These are phyloP conservation scores for Drosophila infuscata DNA, from an alignment of 2,888 invertebrate genomes.

Conservation along the genomic window DNA sequence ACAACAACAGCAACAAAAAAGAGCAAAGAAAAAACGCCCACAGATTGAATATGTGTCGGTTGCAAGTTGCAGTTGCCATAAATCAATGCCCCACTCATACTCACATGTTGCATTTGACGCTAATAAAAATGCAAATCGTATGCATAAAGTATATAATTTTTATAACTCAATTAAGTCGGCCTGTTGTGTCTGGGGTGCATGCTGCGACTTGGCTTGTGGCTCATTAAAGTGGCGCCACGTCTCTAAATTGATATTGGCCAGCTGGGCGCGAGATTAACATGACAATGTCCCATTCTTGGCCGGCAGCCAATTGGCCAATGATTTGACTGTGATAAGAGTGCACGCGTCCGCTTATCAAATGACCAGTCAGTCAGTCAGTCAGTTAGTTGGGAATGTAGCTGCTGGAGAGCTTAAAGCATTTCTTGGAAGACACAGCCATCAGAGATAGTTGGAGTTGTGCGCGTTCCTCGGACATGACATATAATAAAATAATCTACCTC, in stretches of 20 bases:
- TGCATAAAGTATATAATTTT: constrained; percentile 78
- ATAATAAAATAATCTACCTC: constrained; percentile 82
- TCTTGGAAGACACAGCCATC: constrained; percentile 61
- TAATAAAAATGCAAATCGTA: constrained; percentile 77
- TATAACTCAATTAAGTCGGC: constrained; percentile 72
- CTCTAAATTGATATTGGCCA: constrained; percentile 70
- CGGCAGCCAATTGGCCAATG: constrained; percentile 34
- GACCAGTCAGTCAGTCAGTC: constrained; percentile 18
- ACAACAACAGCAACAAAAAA: not conserved
- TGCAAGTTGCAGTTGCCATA: constrained; percentile 40
- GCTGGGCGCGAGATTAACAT: constrained; percentile 62
- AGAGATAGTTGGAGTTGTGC: constrained; percentile 32
- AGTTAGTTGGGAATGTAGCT: constrained; percentile 10
- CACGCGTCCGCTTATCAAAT: constrained; percentile 62
- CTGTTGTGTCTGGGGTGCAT: constrained; percentile 23
- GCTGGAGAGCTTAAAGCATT: constrained; percentile 32
- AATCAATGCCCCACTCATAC: constrained; percentile 62
- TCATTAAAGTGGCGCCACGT: constrained; percentile 75
- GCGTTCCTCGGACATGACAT: constrained; percentile 34
- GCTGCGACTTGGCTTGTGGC: constrained; percentile 65
- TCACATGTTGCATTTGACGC: constrained; percentile 70
- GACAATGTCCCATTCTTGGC: constrained; percentile 55
- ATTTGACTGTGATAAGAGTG: constrained; percentile 64
- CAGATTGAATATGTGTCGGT: constrained; percentile 20
- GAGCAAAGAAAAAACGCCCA: constrained; percentile 37